Evolutionary conservation across 1,140 invertebrate species (phyloP).

Genomic region (Macrotrachela quadricornifera): DNA sequence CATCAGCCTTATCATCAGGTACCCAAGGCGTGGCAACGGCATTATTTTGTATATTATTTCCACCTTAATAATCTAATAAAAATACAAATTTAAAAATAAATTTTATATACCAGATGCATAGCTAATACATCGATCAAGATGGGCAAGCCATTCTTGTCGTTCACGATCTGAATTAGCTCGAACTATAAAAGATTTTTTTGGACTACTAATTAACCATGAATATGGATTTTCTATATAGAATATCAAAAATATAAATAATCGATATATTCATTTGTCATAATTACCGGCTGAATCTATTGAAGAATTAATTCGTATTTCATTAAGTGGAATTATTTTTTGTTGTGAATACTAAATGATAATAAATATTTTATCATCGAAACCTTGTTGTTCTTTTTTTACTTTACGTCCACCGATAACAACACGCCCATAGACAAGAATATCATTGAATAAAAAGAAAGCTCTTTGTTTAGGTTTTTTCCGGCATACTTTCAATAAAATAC

Average conservation of each 20-base stretch:
- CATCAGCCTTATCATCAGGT: constrained; percentile 74
- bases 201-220: constrained; percentile 89
- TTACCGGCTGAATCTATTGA: constrained; percentile 73
- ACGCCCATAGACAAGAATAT: constrained; percentile 93
- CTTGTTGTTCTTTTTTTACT: constrained; percentile 42
- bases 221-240: constrained; percentile 59
- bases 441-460: constrained; percentile 96
- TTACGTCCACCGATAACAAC: constrained; percentile 49
- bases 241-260: constrained; percentile 6
- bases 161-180: constrained; percentile 88
- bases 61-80: not conserved
- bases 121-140: constrained; percentile 83
- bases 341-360: constrained; percentile 57
- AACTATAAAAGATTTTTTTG: constrained; percentile 96
- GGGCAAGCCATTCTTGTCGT: constrained; percentile 97
- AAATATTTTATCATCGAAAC: not conserved
- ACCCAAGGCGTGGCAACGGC: constrained; percentile 63
- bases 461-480: constrained; percentile 86
- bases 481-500: constrained; percentile 95
- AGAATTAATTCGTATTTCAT: constrained; percentile 85
- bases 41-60: constrained; percentile 1
- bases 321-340: constrained; percentile 88
- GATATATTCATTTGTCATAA: constrained; percentile 33
- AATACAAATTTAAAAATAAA: not conserved
- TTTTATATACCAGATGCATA: not conserved